Conservation (phyloP, 2,888 invertebrate genomes). For the Mythimna ferrago region DNA sequence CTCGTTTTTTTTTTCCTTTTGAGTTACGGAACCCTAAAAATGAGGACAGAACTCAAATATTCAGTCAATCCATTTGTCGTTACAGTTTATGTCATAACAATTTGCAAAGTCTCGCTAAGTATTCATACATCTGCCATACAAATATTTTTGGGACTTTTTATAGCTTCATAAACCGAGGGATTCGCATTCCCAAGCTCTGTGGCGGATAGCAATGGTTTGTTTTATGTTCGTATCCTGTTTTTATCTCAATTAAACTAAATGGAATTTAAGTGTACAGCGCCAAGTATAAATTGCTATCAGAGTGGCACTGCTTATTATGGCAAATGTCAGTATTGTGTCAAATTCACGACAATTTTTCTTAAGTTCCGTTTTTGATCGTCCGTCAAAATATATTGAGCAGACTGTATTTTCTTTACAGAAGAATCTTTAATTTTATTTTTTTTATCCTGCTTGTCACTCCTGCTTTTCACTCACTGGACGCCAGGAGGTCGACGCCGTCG, state of each 20-base stretch:
- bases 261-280: constrained; percentile 4
- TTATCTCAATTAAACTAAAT: constrained; percentile 53
- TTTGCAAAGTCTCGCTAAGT: constrained; percentile 22
- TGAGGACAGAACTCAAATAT: not conserved
- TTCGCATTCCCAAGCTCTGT: constrained; percentile 29
- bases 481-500: no score
- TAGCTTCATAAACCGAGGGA: constrained; percentile 25
- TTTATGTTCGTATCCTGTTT: constrained; percentile 37
- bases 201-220: constrained; percentile 22
- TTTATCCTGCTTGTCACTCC: no score
- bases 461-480: no score
- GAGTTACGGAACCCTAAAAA: not conserved
- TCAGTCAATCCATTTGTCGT: not conserved
- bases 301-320: constrained; percentile 6
- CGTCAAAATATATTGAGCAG: not conserved
- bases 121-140: constrained; percentile 45
- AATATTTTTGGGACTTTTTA: constrained; percentile 45
- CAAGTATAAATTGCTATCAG: constrained; percentile 2
- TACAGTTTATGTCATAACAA: constrained; percentile 12
- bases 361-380: constrained; percentile 13
- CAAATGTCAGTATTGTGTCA: constrained; percentile 2
- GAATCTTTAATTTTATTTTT: constrained; percentile 1
- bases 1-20: no score
- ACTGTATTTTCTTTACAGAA: not conserved
- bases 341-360: constrained; percentile 6